Evolutionary conservation across 2,797 vertebrate genomes (phyloP), one percentile per base, ranked within the genome.

Genomic region (Fratercula arctica): DNA sequence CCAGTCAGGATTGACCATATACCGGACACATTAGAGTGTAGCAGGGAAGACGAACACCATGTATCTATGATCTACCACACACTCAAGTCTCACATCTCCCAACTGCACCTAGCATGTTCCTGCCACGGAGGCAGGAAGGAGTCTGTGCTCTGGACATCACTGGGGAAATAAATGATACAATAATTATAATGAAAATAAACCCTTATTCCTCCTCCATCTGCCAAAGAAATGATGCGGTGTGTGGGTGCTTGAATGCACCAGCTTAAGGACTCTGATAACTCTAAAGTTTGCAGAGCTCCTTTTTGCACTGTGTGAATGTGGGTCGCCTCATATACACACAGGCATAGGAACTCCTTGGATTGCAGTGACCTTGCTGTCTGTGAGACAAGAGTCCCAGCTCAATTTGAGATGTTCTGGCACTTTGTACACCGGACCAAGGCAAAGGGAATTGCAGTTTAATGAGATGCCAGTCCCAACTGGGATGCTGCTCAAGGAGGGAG

Each of bases 401-500:
- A 92, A 61, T 85, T 83, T 91, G 69, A 96, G 54, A 82, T 48
- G 85, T 93, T 82, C 85, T 96, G 76, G 60, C 69, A 93, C 76
- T 97, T 84, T 72, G 73, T 82, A 91, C 54, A 29, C 72, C 0
- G 1, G 74, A 90, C 69, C 69, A 94, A 92, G 61, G 78, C 33
- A 90, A 89, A 85, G 87, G 73, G 88, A 93, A 92, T 70, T 79
- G 72, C 85, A 61, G 43, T 80, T 64, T 93, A 93, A 96, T 93
- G 81, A 95, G 94, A 90, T 79, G 87, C 51, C 0, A 0, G 81
- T 94, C 75, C 78, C 91, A 67, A 39, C 81, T 59, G 79, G 75
- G 79, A 68, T 79, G 61, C 77, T 92, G 85, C 50, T 91, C 60
- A 93, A 96, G 89, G 80, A 96, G 61, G 82, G 60, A 94, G 64